Evolutionary conservation across 2,113 vertebrate genomes (phyloP), one percentile per base, ranked within the genome.

Genomic region (Malurus elegans): DNA sequence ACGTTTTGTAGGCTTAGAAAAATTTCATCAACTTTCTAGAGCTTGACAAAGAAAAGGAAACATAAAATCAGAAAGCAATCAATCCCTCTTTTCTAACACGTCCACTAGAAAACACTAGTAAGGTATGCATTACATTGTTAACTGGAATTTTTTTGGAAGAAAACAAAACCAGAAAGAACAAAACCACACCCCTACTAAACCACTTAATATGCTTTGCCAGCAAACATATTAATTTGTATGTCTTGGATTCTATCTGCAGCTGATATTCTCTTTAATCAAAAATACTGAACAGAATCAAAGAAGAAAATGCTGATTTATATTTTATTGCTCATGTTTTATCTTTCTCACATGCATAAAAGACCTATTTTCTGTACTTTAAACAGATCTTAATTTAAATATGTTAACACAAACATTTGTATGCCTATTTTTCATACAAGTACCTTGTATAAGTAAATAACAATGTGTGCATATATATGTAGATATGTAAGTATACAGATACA

Each of bases 231-330:
- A 81, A 96, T 96, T 95, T 95, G 18, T 79, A 92, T 92, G 88
- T 82, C 84, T 94, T 80, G 79, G 79, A 69, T 94, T 96, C 93
- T 95, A 62, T 95, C 89, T 89, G 87, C 91, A 95, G 94, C 76
- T 95, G 96, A 97, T 95, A 95, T 80, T 96, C 94, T 83, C 90
- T 97, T 97, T 97, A 95, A 97, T 97, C 89, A 97, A 96, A 96
- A 96, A 83, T 81, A 92, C 76, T 73, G 80, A 93, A 86, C 56
- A 88, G 75, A 97, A 94, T 96, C 91, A 97, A 97, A 96, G 92
- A 88, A 94, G 92, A 93, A 96, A 89, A 82, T 79, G 70, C 86
- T 95, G 92, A 96, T 96, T 95, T 96, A 96, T 94, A 87, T 95
- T 94, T 95, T 92, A 95, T 96, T 95, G 82, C 83, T 80, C 70